Conservation (phyloP, 2,797 vertebrate species). For the Mus minutoides region DNA sequence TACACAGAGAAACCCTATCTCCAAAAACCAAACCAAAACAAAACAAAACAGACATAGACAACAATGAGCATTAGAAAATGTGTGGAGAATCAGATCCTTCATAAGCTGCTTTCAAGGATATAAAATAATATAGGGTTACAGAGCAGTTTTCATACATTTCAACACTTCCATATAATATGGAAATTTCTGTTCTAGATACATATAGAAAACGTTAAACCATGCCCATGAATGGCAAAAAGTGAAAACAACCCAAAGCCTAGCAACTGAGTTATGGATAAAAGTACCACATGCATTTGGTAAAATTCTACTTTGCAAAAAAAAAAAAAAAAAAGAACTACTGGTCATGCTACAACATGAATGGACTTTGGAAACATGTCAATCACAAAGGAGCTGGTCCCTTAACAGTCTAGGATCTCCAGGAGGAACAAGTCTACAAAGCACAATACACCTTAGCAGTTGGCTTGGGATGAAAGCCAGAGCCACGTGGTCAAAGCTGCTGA, state of each 20-base stretch:
- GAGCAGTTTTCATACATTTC: conserved; percentile 3
- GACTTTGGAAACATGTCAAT: neutral
- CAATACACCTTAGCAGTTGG: neutral
- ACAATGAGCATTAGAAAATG: neutral
- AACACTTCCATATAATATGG: neutral
- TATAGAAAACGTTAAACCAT: neutral
- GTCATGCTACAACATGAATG: neutral
- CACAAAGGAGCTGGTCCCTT: neutral
- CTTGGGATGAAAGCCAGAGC: neutral
- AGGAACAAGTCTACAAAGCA: neutral
- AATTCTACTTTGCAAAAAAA: neutral
- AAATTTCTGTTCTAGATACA: neutral
- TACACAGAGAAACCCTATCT: too few relatives aligned
- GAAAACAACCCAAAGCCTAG: neutral
- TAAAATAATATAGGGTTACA: neutral
- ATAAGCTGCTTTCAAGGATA: neutral
- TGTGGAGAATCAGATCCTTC: neutral
- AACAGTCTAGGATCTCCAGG: neutral
- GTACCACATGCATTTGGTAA: neutral
- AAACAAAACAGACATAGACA: neutral
- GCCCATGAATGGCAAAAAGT: neutral
- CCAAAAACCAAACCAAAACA: too few relatives aligned
- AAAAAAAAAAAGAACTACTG: conserved; percentile 18
- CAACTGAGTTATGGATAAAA: neutral
- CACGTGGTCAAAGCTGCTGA: neutral